A percentile compares a stretch with the other conserved stretches of the same genome.
These are phyloP conservation scores for Chloroceryle amazona DNA, from an alignment of 2,797 vertebrate genomes.

Conservation along the genomic window DNA sequence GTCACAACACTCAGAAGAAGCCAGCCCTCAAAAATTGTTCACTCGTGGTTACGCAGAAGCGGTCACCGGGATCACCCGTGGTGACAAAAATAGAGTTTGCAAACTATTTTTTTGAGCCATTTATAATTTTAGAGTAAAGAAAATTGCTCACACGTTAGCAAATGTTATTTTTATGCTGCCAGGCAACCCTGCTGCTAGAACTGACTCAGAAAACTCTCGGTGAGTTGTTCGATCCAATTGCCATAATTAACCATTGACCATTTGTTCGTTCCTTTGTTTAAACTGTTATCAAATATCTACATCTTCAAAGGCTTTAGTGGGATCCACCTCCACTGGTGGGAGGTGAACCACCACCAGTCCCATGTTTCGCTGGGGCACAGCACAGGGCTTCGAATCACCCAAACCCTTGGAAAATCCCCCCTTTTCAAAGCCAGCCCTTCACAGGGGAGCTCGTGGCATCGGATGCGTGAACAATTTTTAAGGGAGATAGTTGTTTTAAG, in stretches of 20 bases:
- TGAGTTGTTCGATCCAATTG: neutral
- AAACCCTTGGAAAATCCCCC: neutral
- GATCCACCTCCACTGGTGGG: neutral
- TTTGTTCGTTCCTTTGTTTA: neutral
- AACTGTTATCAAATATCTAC: neutral
- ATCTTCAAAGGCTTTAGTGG: neutral
- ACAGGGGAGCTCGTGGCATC: rapidly evolving
- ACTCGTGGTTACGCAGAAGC: rapidly evolving
- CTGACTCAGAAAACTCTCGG: neutral
- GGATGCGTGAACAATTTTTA: conserved; percentile 50
- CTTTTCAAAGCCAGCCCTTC: neutral
- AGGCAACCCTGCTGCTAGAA: neutral
- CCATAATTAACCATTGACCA: neutral
- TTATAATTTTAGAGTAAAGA: neutral
- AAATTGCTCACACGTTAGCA: neutral
- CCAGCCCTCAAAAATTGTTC: conserved; percentile 63
- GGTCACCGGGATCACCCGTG: neutral
- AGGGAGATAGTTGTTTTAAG: neutral
- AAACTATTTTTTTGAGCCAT: neutral
- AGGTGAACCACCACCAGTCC: neutral
- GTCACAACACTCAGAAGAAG: neutral
- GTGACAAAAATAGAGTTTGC: neutral
- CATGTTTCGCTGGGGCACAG: neutral
- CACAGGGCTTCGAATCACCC: neutral
- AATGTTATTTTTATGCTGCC: neutral